phyloP scores from a whole-genome alignment of 2,888 invertebrate species.

The Alloscopus bannaensis region DNA sequence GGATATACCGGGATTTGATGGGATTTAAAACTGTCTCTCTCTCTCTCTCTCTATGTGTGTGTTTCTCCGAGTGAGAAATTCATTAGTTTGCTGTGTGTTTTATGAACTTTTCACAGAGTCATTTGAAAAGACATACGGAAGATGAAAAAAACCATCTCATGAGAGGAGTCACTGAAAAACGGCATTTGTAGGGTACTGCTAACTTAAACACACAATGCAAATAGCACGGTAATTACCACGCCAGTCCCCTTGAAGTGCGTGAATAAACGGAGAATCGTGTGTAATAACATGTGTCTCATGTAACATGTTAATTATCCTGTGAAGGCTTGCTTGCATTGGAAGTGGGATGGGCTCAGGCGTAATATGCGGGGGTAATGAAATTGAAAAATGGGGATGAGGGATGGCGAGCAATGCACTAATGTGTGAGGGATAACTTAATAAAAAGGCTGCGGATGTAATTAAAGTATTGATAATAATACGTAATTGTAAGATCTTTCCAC shows the following conservation, averaged over 20 bases:
- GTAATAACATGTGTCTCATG: not conserved
- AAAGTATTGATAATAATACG: no score
- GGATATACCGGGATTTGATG: slow-evolving; percentile 27
- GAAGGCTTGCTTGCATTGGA: no score
- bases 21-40: slow-evolving; percentile 22
- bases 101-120: not conserved
- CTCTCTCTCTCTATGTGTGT: no score
- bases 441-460: no score
- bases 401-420: not conserved
- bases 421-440: not conserved
- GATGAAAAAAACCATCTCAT: not conserved
- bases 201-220: slow-evolving; percentile 1
- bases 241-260: not conserved
- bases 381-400: not conserved
- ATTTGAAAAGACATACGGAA: not conserved
- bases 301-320: not conserved
- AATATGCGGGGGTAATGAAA: not conserved
- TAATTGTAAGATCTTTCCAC: no score
- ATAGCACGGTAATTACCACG: not conserved
- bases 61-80: not conserved
- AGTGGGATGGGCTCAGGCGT: not conserved
- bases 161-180: slow-evolving; percentile 2
- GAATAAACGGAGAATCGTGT: not conserved
- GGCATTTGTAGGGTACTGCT: slow-evolving; percentile 12
- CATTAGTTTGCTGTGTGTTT: slow-evolving; percentile 8